Conservation (phyloP, 2,113 vertebrate genomes). For the Xerus inauris region DNA sequence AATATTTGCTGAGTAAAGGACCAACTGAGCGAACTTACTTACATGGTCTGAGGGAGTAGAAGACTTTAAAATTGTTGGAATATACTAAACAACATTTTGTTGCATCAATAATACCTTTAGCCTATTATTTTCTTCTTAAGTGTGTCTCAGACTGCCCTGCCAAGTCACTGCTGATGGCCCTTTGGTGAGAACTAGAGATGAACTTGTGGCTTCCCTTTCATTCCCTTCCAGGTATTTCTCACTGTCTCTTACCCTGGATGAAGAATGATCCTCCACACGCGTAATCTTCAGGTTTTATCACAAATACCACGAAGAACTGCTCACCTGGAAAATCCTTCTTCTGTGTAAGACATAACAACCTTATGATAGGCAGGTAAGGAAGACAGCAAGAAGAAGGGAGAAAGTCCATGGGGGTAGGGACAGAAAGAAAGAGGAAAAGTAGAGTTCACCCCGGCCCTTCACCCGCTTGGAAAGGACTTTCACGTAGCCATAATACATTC, state of each 20-base stretch:
- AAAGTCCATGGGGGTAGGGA: background rate
- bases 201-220: background rate
- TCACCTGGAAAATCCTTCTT: constrained; percentile 88
- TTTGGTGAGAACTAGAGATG: background rate
- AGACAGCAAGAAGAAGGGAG: background rate
- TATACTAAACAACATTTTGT: background rate
- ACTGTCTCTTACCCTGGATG: constrained; percentile 82
- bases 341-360: constrained; percentile 78
- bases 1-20: constrained; percentile 3
- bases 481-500: background rate
- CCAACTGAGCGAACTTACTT: background rate
- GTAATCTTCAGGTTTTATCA: constrained; percentile 91
- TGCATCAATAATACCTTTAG: background rate
- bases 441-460: background rate
- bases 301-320: constrained; percentile 89
- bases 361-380: constrained; percentile 36
- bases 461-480: background rate
- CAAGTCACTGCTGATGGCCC: background rate
- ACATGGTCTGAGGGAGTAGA: background rate
- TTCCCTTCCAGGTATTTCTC: background rate
- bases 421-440: constrained; percentile 11
- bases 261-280: constrained; percentile 89
- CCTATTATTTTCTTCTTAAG: background rate
- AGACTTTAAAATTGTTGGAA: background rate
- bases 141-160: constrained; percentile 17